Evolutionary conservation across 2,113 vertebrate genomes (phyloP).

Genomic region (Accipiter virgatus): DNA sequence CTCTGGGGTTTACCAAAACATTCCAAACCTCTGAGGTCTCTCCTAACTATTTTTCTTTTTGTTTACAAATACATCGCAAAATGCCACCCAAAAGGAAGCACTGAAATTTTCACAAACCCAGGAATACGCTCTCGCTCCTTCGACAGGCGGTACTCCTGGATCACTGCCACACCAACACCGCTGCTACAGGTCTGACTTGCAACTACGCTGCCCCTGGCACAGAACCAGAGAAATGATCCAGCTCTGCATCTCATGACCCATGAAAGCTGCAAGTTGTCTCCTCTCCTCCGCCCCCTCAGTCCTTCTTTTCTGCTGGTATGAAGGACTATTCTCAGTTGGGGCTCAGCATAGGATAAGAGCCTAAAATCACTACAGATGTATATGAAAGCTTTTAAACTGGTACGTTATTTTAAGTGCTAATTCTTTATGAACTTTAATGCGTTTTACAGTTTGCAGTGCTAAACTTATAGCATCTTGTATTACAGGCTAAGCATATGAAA

Average conservation of each 20-base stretch:
- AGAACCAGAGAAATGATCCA: neutral
- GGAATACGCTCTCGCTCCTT: neutral
- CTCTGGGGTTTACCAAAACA: neutral
- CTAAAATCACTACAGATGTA: neutral
- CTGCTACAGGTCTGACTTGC: neutral
- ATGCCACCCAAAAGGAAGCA: neutral
- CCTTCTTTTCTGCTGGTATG: neutral
- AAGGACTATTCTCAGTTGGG: neutral
- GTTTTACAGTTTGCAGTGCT: neutral
- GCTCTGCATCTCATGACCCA: neutral
- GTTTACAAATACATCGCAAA: neutral
- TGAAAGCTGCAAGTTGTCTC: neutral
- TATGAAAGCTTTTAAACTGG: neutral
- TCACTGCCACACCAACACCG: neutral
- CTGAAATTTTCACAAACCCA: neutral
- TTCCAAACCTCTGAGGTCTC: neutral
- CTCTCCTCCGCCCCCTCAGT: neutral
- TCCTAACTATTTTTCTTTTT: neutral
- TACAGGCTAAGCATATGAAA: neutral
- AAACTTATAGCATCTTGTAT: too few species aligned
- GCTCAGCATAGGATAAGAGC: neutral
- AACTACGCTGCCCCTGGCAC: neutral
- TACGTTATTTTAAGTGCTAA: neutral
- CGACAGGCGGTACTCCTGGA: neutral
- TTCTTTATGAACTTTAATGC: neutral